A percentile compares a stretch with the other conserved stretches of the same genome.
Conservation (phyloP, 2,888 invertebrate genomes). For the Apamea epomidion region DNA sequence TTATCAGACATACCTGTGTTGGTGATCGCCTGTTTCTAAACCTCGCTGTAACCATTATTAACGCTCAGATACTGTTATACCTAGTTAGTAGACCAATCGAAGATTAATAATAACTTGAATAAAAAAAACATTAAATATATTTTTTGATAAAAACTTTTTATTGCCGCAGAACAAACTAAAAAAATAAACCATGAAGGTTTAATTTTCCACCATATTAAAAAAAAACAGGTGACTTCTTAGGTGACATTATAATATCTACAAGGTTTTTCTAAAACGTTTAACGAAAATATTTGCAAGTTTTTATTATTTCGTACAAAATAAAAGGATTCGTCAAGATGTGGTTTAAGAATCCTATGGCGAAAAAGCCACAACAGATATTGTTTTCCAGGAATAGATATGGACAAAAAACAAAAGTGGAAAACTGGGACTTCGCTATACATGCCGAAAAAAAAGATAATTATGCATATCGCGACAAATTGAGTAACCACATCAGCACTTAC, state of each 20-base stretch:
- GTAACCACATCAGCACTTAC: constrained; percentile 88
- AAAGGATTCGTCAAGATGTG: constrained; percentile 71
- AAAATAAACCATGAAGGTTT: not conserved
- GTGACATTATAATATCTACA: not conserved
- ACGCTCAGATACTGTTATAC: too few relatives aligned
- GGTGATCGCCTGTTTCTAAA: too few relatives aligned
- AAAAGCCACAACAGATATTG: constrained; percentile 86
- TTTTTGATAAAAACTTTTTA: not conserved
- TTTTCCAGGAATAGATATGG: constrained; percentile 86
- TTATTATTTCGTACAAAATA: not conserved
- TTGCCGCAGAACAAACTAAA: not conserved
- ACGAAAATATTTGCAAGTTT: not conserved
- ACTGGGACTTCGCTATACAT: constrained; percentile 85
- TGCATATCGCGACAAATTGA: constrained; percentile 84
- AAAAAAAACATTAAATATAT: not conserved
- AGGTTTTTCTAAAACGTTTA: constrained; percentile 7
- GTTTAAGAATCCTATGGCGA: constrained; percentile 79
- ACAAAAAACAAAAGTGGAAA: constrained; percentile 82
- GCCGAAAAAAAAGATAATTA: constrained; percentile 88
- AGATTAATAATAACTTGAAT: too few relatives aligned
- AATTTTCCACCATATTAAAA: not conserved
- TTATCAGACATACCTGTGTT: too few relatives aligned
- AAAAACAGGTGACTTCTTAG: not conserved
- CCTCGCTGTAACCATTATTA: too few relatives aligned
- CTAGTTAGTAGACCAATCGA: not conserved